Evolutionary conservation across 2,797 vertebrate genomes (phyloP).

Genomic region (Cichlasoma orientale): DNA sequence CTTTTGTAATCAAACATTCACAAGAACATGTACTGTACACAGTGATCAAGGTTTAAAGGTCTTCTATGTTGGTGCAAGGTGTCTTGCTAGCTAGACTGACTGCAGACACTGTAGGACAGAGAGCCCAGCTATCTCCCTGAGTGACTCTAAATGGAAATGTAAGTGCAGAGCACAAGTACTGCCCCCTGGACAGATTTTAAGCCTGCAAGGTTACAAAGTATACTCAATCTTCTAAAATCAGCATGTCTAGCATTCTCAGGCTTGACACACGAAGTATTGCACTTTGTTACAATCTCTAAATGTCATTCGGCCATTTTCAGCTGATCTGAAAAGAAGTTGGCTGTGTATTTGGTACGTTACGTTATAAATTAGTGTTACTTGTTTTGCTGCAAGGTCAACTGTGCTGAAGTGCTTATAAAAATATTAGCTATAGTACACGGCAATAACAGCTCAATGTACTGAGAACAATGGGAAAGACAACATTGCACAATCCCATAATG

Average conservation of each 20-base stretch:
- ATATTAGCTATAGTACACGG: slow-evolving; percentile 44
- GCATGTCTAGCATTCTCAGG: slow-evolving; percentile 48
- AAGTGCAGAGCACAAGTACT: slow-evolving; percentile 55
- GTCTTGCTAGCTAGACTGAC: slow-evolving; percentile 74
- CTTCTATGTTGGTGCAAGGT: slow-evolving; percentile 79
- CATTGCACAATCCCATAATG: slow-evolving; percentile 83
- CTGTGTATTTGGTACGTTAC: slow-evolving; percentile 56
- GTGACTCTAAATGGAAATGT: slow-evolving; percentile 70
- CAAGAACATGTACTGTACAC: slow-evolving; percentile 86
- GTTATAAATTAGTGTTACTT: slow-evolving; percentile 25
- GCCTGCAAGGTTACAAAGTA: slow-evolving; percentile 29
- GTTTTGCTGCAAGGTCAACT: slow-evolving; percentile 34
- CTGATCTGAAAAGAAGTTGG: slow-evolving; percentile 42
- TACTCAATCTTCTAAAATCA: slow-evolving; percentile 35
- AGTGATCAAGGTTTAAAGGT: slow-evolving; percentile 87
- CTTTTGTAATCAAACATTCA: slow-evolving; percentile 87
- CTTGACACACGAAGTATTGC: slow-evolving; percentile 53
- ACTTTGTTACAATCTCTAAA: slow-evolving; percentile 71
- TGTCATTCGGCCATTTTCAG: slow-evolving; percentile 25
- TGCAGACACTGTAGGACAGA: slow-evolving; percentile 78
- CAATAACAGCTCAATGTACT: slow-evolving; percentile 48
- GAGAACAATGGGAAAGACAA: slow-evolving; percentile 74
- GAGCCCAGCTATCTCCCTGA: slow-evolving; percentile 87
- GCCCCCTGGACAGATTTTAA: slow-evolving; percentile 42
- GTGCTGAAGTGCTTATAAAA: slow-evolving; percentile 72